Percentiles rank a stretch among this genome's conserved stretches.
These are phyloP conservation scores for Drosophila emarginata DNA, from an alignment of 2,888 invertebrate genomes.

Conservation along the genomic window DNA sequence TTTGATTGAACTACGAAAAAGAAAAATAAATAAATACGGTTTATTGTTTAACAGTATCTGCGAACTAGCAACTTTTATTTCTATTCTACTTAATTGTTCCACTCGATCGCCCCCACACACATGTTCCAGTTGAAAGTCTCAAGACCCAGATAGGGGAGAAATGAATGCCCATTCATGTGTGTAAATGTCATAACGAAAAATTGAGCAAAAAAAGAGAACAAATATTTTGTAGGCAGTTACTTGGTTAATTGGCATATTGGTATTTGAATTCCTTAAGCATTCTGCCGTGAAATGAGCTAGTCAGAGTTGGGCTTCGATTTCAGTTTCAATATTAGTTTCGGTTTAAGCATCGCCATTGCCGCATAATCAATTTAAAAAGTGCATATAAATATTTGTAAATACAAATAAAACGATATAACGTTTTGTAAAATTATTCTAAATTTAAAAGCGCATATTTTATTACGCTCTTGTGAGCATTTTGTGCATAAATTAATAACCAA, in stretches of 20 bases:
- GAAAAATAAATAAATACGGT: neutral
- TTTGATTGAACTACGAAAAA: too few relatives aligned
- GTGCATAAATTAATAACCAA: slow-evolving; percentile 46
- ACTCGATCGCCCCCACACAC: neutral
- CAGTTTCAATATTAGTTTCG: neutral
- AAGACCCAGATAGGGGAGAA: neutral
- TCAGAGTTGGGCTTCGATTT: slow-evolving; percentile 8
- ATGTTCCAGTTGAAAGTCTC: neutral
- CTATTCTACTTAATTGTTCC: neutral
- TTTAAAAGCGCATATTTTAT: slow-evolving; percentile 22
- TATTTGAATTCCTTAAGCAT: slow-evolving; percentile 3
- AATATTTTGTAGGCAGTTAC: slow-evolving; percentile 3
- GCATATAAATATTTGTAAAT: neutral
- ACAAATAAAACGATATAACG: neutral
- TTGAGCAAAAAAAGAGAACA: neutral
- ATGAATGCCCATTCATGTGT: neutral
- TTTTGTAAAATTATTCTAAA: slow-evolving; percentile 19
- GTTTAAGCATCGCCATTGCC: neutral
- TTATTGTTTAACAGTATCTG: too few relatives aligned
- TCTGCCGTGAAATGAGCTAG: slow-evolving; percentile 20
- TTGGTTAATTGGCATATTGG: neutral
- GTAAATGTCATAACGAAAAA: neutral
- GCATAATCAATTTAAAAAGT: slow-evolving; percentile 4
- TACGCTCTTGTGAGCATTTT: slow-evolving; percentile 17
- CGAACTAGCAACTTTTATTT: neutral